Base-by-base conservation (phyloP, 2,888 invertebrate species). In the Epinotia demarniana region DNA sequence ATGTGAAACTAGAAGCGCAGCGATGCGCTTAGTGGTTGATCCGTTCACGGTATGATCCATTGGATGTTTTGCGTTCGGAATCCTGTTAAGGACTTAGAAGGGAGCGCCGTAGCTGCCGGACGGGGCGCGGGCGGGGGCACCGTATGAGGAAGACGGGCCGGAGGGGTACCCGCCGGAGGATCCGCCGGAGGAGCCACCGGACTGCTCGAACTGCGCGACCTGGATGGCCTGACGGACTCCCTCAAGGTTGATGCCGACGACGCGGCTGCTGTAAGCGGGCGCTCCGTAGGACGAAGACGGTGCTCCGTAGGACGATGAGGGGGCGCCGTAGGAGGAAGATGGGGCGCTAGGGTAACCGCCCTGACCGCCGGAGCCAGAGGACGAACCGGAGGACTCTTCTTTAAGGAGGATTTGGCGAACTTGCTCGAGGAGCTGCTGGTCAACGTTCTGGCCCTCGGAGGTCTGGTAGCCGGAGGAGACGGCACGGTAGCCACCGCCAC, bases 191-290 rank as follows among this genome's bases (percentile, higher is more conserved):
- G 82, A 84, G 62, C 86, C 86, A 77, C 82, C 95, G 92, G 89
- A 94, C 92, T 97, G 97, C 82, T 96, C 95, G 95, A 96, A 97
- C 86, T 98, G 97, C 61, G 98, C 98, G 79, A 98, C 97, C 89
- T 98, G 97, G 92, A 98, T 97, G 82, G 97, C 97, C 84, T 97
- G 97, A 85, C 97, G 97, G 85, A 97, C 97, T 79, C 97, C 97
- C 84, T 97, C 98, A 79, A 98, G 96, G 91, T 97, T 96, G 90
- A 98, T 96, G 80, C 97, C 98, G 81, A 97, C 97, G 73, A 98
- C 97, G 82, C 96, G 95, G 80, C 94, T 84, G 93, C 93, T 85
- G 86, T 95, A 95, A 83, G 93, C 93, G 72, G 95, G 95, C 68
- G 91, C 91, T 16, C 94, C 94, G 83, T 96, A 96, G 79, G 93